Evolutionary conservation across 2,113 vertebrate genomes (phyloP).

Genomic region (Ailurus styani): DNA sequence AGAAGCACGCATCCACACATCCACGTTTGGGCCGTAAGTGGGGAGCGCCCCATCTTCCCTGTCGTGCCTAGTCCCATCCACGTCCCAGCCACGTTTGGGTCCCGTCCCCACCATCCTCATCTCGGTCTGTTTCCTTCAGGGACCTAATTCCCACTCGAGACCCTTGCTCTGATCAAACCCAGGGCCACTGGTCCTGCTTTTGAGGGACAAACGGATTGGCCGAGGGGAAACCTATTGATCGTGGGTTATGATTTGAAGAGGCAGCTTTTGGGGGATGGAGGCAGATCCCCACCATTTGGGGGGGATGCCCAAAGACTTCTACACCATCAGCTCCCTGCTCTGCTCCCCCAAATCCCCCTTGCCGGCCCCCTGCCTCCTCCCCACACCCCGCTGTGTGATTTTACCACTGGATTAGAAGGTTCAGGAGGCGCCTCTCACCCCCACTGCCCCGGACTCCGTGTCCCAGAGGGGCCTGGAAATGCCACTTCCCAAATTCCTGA

Average conservation of each 20-base stretch:
- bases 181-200: neutral
- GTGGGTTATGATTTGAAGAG: neutral
- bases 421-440: neutral
- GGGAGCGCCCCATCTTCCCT: conserved; percentile 4
- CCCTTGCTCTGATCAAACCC: neutral
- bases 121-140: neutral
- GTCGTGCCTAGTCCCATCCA: neutral
- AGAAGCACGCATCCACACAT: conserved; percentile 20
- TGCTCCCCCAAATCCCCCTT: neutral
- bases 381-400: too few relatives aligned
- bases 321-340: neutral
- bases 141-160: neutral
- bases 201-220: neutral
- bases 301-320: neutral
- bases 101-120: neutral
- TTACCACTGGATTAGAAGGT: neutral
- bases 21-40: conserved; percentile 14
- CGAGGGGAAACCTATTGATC: neutral
- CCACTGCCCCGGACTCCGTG: neutral
- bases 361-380: neutral
- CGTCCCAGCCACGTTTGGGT: neutral
- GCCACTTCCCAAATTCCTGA: neutral
- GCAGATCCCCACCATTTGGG: neutral
- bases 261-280: neutral
- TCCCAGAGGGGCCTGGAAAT: neutral